A percentile compares a stretch with the other conserved stretches of the same genome.
phyloP scores from a whole-genome alignment of 2,113 vertebrate genomes.

The Mustelus asterias region DNA sequence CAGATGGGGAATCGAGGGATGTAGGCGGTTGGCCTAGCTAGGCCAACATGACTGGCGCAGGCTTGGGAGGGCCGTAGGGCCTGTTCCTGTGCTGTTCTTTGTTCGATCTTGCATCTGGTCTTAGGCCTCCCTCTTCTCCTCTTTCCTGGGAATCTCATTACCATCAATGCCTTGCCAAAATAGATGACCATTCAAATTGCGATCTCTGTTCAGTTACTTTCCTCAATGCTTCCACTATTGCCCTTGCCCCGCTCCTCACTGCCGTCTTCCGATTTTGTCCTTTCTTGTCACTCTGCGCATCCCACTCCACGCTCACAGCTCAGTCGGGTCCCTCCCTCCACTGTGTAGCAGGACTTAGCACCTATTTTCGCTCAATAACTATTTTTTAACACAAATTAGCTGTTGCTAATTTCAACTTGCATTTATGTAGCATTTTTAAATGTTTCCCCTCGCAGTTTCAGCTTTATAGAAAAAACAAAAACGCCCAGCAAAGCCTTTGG shows the following conservation, averaged over 20 bases:
- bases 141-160: neutral
- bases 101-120: too few relatives aligned
- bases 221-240: neutral
- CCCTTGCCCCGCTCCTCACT: too few relatives aligned
- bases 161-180: neutral
- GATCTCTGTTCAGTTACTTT: neutral
- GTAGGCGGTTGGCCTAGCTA: too few relatives aligned
- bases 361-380: neutral
- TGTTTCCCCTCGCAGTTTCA: neutral
- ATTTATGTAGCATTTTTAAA: neutral
- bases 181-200: neutral
- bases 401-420: neutral
- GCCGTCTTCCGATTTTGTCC: too few relatives aligned
- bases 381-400: neutral
- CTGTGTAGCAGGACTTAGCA: neutral
- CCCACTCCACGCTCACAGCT: neutral
- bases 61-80: too few relatives aligned
- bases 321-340: neutral
- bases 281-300: neutral
- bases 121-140: too few relatives aligned
- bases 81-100: too few relatives aligned
- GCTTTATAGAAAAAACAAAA: neutral
- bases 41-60: too few relatives aligned
- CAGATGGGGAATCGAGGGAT: too few relatives aligned
- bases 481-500: neutral